Evolutionary conservation across 2,113 vertebrate genomes (phyloP).

Genomic region (Syngnathoides biaculeatus): DNA sequence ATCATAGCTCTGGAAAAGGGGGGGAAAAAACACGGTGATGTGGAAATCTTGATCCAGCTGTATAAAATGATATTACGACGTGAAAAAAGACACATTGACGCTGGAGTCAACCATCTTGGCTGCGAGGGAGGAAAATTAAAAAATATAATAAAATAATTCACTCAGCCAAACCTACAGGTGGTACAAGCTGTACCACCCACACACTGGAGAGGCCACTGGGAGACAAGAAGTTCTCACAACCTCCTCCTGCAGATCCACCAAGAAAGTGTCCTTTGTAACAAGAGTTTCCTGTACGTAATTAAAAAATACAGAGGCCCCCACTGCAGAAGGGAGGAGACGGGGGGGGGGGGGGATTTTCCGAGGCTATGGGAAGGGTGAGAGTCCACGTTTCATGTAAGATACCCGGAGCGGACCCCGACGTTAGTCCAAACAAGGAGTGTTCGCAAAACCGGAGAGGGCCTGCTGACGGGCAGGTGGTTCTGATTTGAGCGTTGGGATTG

Average conservation of each 20-base stretch:
- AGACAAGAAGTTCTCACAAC: conserved; percentile 37
- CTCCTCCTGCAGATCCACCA: conserved; percentile 53
- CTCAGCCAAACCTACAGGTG: conserved; percentile 49
- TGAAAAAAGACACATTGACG: not conserved
- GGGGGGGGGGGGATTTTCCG: conserved; percentile 31
- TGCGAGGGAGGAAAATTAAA: conserved; percentile 33
- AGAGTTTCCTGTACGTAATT: conserved; percentile 73
- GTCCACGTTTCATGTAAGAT: conserved; percentile 58
- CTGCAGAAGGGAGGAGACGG: conserved; percentile 43
- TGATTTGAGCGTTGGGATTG: conserved; percentile 58
- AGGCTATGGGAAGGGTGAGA: conserved; percentile 46
- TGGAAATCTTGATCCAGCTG: conserved; percentile 31
- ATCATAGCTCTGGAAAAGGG: conserved; percentile 25
- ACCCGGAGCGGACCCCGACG: conserved; percentile 44
- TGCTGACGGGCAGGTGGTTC: conserved; percentile 65
- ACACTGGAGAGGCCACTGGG: conserved; percentile 22
- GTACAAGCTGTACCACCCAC: conserved; percentile 51
- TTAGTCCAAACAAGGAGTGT: conserved; percentile 62
- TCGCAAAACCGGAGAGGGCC: conserved; percentile 26
- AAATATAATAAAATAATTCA: conserved; percentile 27
- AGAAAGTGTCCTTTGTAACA: conserved; percentile 72
- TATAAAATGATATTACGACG: conserved; percentile 22
- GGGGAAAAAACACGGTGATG: conserved; percentile 40
- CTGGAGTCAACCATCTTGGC: conserved; percentile 33
- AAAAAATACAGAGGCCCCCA: conserved; percentile 62